Evolutionary conservation across 1,140 invertebrate species (phyloP).

Genomic region (Vanessa tameamea): DNA sequence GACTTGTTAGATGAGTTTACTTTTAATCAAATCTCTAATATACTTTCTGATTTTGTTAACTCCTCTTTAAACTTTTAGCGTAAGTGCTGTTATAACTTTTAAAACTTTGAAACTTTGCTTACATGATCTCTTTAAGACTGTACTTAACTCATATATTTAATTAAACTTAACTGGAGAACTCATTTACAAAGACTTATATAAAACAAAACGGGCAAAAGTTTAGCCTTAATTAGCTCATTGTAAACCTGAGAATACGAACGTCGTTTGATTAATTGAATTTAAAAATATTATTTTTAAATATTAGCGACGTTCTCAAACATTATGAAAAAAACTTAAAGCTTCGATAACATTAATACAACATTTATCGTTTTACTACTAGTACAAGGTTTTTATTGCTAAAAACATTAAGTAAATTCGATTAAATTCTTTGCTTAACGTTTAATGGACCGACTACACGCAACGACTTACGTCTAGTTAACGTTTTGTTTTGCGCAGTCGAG

Average conservation of each 20-base stretch:
- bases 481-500: background rate
- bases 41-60: background rate
- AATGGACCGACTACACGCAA: too few species aligned
- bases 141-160: constrained; percentile 20
- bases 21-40: constrained; percentile 3
- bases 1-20: background rate
- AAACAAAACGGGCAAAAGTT: constrained; percentile 19
- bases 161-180: constrained; percentile 22
- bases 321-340: too few species aligned
- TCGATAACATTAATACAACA: too few species aligned
- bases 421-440: background rate
- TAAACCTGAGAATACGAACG: constrained; percentile 1
- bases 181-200: constrained; percentile 18
- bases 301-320: background rate
- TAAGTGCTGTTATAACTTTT: constrained; percentile 2
- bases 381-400: background rate
- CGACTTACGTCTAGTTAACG: too few species aligned
- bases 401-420: background rate
- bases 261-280: background rate
- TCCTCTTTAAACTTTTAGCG: background rate
- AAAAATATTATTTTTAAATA: background rate
- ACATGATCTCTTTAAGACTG: constrained; percentile 16
- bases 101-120: constrained; percentile 12
- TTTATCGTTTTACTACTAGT: too few species aligned
- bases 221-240: background rate